phyloP scores from a whole-genome alignment of 2,797 vertebrate genomes.

The Ispidina picta region DNA sequence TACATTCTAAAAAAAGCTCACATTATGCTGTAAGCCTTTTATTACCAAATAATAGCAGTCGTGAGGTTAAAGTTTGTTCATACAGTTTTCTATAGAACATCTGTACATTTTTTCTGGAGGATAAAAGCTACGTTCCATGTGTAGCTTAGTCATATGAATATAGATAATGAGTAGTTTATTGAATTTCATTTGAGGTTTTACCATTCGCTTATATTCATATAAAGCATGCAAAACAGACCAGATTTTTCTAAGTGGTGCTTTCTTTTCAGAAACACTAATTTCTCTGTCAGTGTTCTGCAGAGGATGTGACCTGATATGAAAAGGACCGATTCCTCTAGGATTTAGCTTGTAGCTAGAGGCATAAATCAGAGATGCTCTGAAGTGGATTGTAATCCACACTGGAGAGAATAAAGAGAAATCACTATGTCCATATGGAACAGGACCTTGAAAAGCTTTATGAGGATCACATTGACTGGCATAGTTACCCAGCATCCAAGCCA shows the following conservation, averaged over 20 bases:
- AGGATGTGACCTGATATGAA: conserved; percentile 45
- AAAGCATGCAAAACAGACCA: conserved; percentile 42
- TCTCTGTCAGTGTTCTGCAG: conserved; percentile 49
- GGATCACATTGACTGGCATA: conserved; percentile 39
- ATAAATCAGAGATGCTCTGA: conserved; percentile 35
- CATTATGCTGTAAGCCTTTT: conserved; percentile 78
- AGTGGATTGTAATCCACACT: conserved; percentile 43
- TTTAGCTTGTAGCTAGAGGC: conserved; percentile 46
- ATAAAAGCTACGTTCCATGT: conserved; percentile 60
- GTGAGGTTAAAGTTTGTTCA: conserved; percentile 76
- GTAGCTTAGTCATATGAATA: conserved; percentile 70
- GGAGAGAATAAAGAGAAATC: conserved; percentile 47
- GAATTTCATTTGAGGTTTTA: conserved; percentile 55
- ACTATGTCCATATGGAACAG: conserved; percentile 18
- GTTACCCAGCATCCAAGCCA: conserved; percentile 20
- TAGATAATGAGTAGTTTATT: conserved; percentile 63
- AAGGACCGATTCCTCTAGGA: conserved; percentile 39
- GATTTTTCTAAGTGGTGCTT: conserved; percentile 40
- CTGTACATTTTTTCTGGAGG: conserved; percentile 66
- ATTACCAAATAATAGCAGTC: conserved; percentile 77
- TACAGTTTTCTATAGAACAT: conserved; percentile 71
- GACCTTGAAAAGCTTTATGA: conserved; percentile 53
- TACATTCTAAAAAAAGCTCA: conserved; percentile 74
- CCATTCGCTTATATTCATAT: conserved; percentile 23
- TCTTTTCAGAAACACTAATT: conserved; percentile 52